Conservation (phyloP, 2,888 invertebrate genomes). For the Pachydiplax longipennis region DNA sequence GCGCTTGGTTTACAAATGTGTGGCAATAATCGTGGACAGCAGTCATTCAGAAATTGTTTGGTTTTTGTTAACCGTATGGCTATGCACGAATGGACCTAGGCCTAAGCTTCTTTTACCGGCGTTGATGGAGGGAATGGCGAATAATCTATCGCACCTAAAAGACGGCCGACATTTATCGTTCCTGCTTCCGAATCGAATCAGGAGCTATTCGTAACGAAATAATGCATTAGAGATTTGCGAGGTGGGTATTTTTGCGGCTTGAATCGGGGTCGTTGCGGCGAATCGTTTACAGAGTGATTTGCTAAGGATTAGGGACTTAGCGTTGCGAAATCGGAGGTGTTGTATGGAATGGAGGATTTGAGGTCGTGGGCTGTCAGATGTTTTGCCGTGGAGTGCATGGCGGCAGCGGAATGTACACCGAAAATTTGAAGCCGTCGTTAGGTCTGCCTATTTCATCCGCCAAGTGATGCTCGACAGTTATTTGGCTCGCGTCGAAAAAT, state of each 20-base stretch:
- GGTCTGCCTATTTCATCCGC: background rate
- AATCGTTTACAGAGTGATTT: background rate
- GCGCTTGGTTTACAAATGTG: too few relatives aligned
- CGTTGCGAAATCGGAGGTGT: background rate
- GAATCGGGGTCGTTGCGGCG: background rate
- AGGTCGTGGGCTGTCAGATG: background rate
- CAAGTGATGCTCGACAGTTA: background rate
- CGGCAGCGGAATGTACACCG: background rate
- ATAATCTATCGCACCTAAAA: background rate
- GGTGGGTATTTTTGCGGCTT: background rate
- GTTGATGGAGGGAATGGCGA: too few relatives aligned
- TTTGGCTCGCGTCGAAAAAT: background rate
- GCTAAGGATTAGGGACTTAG: background rate
- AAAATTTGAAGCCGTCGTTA: background rate
- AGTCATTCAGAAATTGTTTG: too few relatives aligned
- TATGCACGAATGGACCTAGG: too few relatives aligned
- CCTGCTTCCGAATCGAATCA: background rate
- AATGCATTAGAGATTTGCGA: background rate
- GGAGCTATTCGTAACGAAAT: background rate
- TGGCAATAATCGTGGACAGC: too few relatives aligned
- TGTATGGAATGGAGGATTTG: background rate
- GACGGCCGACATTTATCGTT: background rate
- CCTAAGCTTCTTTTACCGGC: too few relatives aligned
- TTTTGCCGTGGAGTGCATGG: background rate
- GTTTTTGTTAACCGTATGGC: too few relatives aligned